Base-by-base conservation (phyloP, 2,888 invertebrate genomes). In the Prosopocoilus inquinatus region DNA sequence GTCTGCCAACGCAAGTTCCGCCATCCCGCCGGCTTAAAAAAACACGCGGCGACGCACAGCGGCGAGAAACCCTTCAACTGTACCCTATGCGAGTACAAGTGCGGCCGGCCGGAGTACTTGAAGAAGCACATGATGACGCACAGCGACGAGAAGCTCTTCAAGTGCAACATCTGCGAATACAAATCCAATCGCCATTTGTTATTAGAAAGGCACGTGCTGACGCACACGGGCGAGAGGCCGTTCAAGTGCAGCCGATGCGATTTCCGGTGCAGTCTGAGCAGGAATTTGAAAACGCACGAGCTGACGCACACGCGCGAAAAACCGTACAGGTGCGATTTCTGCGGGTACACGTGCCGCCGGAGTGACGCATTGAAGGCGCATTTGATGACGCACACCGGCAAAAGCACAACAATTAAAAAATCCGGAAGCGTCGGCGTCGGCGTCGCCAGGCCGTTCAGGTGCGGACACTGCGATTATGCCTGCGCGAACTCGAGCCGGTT, bases 381-480 rank as follows among this genome's bases (percentile, higher is more conserved):
- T 7, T 16, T 15, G 12, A 41, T 3, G 1, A 11, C 15, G 1
- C 41, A 41, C 41, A 11, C 41, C 5, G n/a, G 15, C 41, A 41
- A 41, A 9, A 9, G 13, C 9, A 2, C 2, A 15, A 15, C 15
- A 2, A 9, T 41, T 9, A 41, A 11, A 11, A n/a, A n/a, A n/a
- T n/a, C 2, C 9, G 3, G 8, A 41, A 62, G 82, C 82, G 68
- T 71, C 80, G 39, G 72, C 81, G n/a, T n/a, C n/a, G n/a, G n/a
- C 1, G 86, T 86, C 65, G 79, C 73, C 57, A 81, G 83, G 58
- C 81, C 83, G 0, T 82, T 81, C 60, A 80, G 82, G 15, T 87
- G 86, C 64, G 83, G 86, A 62, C 86, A 87, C 64, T 87, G 86
- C 63, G 82, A 81, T 12, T 28, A 28, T 7, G 80, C 82, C n/a